phyloP scores from a whole-genome alignment of 2,113 vertebrate species.

The Empidonax alnorum region DNA sequence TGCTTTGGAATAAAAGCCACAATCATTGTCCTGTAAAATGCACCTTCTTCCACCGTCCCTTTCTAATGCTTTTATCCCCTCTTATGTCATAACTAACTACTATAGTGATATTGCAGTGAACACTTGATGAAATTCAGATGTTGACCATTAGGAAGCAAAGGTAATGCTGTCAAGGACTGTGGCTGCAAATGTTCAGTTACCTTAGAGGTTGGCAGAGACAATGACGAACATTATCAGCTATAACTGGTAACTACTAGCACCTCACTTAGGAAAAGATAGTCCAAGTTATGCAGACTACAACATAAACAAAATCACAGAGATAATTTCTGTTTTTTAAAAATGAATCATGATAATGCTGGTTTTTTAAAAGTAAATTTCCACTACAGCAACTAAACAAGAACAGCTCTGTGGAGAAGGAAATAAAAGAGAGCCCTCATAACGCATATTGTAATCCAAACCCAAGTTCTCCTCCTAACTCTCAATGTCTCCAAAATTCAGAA shows the following conservation, averaged over 20 bases:
- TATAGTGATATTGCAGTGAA: background rate
- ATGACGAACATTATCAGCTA: background rate
- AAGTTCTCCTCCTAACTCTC: background rate
- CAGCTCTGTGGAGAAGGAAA: background rate
- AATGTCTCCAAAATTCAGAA: background rate
- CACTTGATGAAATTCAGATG: background rate
- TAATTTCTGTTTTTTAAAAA: background rate
- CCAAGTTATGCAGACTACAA: background rate
- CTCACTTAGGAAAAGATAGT: background rate
- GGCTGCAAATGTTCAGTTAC: background rate
- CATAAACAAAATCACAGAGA: background rate
- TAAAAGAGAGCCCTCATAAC: background rate
- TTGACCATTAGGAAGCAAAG: background rate
- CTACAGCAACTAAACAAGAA: background rate
- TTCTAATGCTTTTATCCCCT: background rate
- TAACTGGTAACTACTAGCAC: background rate
- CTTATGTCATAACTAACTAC: background rate
- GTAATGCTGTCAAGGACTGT: background rate
- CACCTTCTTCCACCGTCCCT: background rate
- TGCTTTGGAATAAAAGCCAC: background rate
- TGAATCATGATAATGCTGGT: background rate
- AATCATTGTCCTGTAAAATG: background rate
- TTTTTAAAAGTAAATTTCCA: background rate
- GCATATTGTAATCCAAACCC: background rate
- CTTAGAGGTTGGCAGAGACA: background rate